Percentiles rank a stretch among this genome's conserved stretches.
Evolutionary conservation across 2,888 invertebrate species (phyloP).

Genomic region (Diplolepis rosae): DNA sequence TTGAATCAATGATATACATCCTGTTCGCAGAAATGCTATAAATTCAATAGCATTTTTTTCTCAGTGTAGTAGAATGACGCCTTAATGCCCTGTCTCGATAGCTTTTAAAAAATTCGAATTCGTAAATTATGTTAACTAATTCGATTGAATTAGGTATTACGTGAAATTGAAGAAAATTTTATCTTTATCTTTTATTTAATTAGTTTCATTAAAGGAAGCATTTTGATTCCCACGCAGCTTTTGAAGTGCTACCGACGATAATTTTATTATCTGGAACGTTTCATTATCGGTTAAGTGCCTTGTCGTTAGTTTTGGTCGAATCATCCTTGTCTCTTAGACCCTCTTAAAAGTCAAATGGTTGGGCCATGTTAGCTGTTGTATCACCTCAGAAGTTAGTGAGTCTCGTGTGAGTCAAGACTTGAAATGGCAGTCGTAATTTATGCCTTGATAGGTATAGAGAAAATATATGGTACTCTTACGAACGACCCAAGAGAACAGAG

Average conservation of each 20-base stretch:
- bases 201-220: constrained; percentile 28
- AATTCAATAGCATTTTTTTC: too few relatives aligned
- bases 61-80: too few relatives aligned
- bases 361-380: constrained; percentile 50
- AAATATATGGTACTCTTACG: constrained; percentile 43
- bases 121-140: too few relatives aligned
- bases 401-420: constrained; percentile 50
- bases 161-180: too few relatives aligned
- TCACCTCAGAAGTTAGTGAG: constrained; percentile 49
- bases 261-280: constrained; percentile 18
- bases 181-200: too few relatives aligned
- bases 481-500: background rate
- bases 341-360: constrained; percentile 29
- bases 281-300: constrained; percentile 7
- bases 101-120: too few relatives aligned
- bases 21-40: too few relatives aligned
- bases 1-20: too few relatives aligned
- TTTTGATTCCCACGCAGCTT: constrained; percentile 31
- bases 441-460: constrained; percentile 53
- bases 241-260: background rate
- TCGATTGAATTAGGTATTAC: too few relatives aligned
- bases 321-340: background rate
- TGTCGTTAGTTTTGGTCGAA: constrained; percentile 9
- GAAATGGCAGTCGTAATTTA: constrained; percentile 53
- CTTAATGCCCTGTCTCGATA: too few relatives aligned